Evolutionary conservation across 2,797 vertebrate species (phyloP).

Genomic region (Caiman crocodilus): DNA sequence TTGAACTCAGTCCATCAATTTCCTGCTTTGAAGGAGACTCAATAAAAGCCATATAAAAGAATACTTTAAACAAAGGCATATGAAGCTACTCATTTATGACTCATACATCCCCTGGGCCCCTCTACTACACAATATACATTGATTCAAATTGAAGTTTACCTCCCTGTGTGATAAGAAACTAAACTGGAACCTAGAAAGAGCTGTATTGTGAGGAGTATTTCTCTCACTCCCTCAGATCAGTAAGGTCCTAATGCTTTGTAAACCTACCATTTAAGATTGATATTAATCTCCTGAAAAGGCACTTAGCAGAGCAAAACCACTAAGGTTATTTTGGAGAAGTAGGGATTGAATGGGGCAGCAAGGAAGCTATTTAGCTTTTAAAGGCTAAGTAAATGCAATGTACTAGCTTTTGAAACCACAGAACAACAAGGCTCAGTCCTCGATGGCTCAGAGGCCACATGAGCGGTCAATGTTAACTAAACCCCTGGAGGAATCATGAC

Average conservation of each 20-base stretch:
- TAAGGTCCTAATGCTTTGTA: not conserved
- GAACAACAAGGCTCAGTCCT: too few relatives aligned
- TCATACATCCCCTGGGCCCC: not conserved
- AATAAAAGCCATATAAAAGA: conserved; percentile 31
- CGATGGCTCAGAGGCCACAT: too few relatives aligned
- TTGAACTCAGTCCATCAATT: not conserved
- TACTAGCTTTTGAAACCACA: not conserved
- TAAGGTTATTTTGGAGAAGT: not conserved
- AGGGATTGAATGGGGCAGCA: not conserved
- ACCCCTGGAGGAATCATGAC: too few relatives aligned
- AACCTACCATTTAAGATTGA: not conserved
- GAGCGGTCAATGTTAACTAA: too few relatives aligned
- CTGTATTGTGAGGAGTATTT: not conserved
- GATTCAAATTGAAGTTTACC: not conserved
- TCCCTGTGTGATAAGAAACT: not conserved
- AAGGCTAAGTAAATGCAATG: not conserved
- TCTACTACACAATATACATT: not conserved
- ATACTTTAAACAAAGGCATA: not conserved
- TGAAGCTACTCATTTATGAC: not conserved
- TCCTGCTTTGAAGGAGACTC: not conserved
- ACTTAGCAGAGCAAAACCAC: not conserved
- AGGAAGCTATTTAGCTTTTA: not conserved
- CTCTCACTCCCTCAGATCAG: not conserved
- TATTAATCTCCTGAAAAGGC: not conserved
- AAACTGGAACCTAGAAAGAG: not conserved